Evolutionary conservation across 2,888 invertebrate genomes (phyloP).

Genomic region (Polyommatus icarus): DNA sequence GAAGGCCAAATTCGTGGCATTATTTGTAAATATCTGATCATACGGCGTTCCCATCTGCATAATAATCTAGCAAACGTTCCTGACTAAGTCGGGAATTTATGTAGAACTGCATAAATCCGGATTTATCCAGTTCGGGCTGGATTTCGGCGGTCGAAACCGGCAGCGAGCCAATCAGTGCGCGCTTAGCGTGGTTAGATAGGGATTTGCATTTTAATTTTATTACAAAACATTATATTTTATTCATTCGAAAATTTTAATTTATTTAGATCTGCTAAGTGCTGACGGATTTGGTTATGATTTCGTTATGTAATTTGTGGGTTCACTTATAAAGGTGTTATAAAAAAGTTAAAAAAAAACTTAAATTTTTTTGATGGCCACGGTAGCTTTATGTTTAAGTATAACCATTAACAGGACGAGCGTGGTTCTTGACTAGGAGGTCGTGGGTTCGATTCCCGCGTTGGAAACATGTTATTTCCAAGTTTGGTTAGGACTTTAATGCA

Average conservation of each 20-base stretch:
- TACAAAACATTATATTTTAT: constrained; percentile 17
- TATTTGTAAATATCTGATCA: constrained; percentile 25
- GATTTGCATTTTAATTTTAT: constrained; percentile 46
- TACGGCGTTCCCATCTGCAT: constrained; percentile 32
- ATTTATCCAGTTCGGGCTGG: constrained; percentile 50
- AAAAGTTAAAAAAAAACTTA: too few species aligned
- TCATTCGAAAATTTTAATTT: not conserved
- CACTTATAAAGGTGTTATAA: too few species aligned
- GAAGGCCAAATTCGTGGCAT: not conserved
- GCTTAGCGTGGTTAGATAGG: constrained; percentile 49
- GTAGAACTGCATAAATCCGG: constrained; percentile 56
- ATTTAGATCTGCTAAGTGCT: not conserved
- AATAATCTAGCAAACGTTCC: constrained; percentile 38
- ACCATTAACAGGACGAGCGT: too few species aligned
- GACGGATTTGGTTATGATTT: not conserved
- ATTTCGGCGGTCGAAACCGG: constrained; percentile 49
- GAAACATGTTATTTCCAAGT: too few species aligned
- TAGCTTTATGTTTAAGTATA: too few species aligned
- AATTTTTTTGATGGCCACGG: too few species aligned
- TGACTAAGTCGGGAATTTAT: constrained; percentile 49
- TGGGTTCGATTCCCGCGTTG: too few species aligned
- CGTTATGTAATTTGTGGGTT: too few species aligned
- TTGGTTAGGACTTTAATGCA: too few species aligned
- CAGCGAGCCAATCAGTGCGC: constrained; percentile 51
- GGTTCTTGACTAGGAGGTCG: too few species aligned